Conservation (phyloP, 2,113 vertebrate species). For the Hydropotes inermis region DNA sequence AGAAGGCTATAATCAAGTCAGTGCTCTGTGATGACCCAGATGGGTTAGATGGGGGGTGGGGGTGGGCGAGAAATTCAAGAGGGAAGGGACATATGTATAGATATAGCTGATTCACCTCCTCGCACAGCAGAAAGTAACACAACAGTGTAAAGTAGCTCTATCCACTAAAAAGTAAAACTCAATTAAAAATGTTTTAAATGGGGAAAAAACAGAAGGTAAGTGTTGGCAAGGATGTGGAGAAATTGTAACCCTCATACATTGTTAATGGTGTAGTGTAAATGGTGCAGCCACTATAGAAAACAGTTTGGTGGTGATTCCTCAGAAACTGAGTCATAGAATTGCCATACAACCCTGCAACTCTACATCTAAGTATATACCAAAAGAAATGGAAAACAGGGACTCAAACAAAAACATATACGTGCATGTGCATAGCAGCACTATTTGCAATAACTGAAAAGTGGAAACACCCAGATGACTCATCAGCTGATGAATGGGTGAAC, state of each 20-base stretch:
- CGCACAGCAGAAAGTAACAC: not conserved
- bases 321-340: not conserved
- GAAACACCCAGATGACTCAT: not conserved
- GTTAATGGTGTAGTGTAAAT: not conserved
- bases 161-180: not conserved
- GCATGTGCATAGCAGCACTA: not conserved
- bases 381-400: not conserved
- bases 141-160: not conserved
- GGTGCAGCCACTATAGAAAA: not conserved
- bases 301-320: not conserved
- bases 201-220: not conserved
- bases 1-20: not conserved
- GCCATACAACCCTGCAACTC: not conserved
- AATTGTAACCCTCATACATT: accelerated
- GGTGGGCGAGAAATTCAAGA: not conserved
- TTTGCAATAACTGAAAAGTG: not conserved
- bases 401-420: not conserved
- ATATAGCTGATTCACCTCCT: not conserved
- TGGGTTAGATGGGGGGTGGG: not conserved
- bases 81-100: not conserved
- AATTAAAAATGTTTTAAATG: not conserved
- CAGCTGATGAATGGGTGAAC: not conserved
- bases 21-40: not conserved
- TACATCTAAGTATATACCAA: not conserved
- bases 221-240: not conserved